These are phyloP conservation scores for Sarcophaga peregrina DNA, from an alignment of 1,140 invertebrate species.

Conservation along the genomic window DNA sequence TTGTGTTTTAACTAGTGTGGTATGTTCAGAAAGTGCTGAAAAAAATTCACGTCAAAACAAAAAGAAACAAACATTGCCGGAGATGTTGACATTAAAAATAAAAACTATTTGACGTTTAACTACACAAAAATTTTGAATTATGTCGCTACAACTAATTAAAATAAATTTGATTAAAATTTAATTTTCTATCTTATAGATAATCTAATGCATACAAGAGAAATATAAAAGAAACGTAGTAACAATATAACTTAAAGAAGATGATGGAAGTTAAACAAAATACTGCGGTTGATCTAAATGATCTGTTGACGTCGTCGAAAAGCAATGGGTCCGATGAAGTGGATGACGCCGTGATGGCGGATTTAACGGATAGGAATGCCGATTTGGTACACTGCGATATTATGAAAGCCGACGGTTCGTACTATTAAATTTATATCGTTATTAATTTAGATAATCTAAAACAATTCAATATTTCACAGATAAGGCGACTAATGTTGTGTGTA, in stretches of 20 bases:
- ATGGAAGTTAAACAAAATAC: slow-evolving; percentile 47
- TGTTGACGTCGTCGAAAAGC: slow-evolving; percentile 27
- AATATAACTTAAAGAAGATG: slow-evolving; percentile 39
- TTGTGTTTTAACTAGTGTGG: not conserved
- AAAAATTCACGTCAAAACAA: not conserved
- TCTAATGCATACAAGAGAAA: slow-evolving; percentile 29
- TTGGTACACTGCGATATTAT: slow-evolving; percentile 25
- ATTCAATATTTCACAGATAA: not conserved
- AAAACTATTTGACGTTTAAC: not conserved
- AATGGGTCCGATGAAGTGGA: slow-evolving; percentile 37
- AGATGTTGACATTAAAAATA: not conserved
- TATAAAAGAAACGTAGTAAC: not conserved
- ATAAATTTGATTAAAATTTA: not conserved
- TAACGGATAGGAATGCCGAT: not conserved
- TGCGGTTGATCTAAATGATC: slow-evolving; percentile 37
- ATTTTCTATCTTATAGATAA: slow-evolving; percentile 26
- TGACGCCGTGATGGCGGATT: slow-evolving; percentile 18
- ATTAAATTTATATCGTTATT: not conserved
- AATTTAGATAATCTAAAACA: not conserved
- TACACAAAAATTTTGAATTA: not conserved
- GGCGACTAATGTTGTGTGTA: not conserved
- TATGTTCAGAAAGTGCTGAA: not conserved
- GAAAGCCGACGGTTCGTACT: not conserved
- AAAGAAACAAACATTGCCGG: not conserved
- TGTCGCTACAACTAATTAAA: not conserved